These are phyloP conservation scores for Sipha flava DNA, from an alignment of 1,140 invertebrate genomes.

Conservation along the genomic window DNA sequence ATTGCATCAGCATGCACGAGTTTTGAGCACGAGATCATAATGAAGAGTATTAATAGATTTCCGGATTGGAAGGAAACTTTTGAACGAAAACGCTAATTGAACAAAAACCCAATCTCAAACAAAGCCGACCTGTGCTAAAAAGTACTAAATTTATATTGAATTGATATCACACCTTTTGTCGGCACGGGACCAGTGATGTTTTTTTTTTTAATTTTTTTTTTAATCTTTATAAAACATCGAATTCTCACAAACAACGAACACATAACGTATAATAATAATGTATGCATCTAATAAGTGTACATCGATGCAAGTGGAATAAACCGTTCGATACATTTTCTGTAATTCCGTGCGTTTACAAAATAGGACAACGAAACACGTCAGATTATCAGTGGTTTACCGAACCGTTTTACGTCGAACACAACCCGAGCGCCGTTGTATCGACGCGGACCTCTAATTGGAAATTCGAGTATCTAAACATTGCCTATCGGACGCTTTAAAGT, in stretches of 20 bases:
- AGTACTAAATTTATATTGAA: too few species aligned
- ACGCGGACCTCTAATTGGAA: neutral
- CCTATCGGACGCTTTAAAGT: neutral
- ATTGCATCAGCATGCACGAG: too few species aligned
- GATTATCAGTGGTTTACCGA: neutral
- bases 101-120: neutral
- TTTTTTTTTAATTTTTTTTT: neutral
- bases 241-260: neutral
- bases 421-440: neutral
- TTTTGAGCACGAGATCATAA: too few species aligned
- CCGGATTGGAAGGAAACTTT: too few species aligned
- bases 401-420: neutral
- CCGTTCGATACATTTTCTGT: neutral
- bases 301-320: neutral
- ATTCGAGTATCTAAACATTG: conserved; percentile 5
- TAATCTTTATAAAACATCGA: neutral
- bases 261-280: neutral
- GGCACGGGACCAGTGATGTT: neutral
- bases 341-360: neutral
- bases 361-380: neutral
- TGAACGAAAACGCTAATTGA: too few species aligned
- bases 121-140: neutral
- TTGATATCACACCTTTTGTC: too few species aligned
- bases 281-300: neutral
- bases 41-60: too few species aligned